Base-by-base conservation (phyloP, 2,888 invertebrate genomes). In the Eupithecia dodoneata region DNA sequence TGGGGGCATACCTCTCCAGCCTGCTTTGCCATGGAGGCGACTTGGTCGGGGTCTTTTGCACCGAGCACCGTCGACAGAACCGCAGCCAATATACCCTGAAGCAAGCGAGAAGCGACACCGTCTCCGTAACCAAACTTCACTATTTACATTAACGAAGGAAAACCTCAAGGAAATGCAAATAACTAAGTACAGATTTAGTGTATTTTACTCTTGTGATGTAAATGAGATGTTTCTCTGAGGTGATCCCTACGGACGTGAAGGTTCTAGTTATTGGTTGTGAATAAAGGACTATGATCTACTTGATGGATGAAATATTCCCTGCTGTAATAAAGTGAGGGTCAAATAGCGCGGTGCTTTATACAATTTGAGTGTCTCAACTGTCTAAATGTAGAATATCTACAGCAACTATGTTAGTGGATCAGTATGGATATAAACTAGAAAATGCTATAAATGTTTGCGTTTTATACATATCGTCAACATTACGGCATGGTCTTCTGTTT, bases 1-100 rank as follows among this genome's bases (percentile, higher is more conserved):
- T 89, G 90, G 91, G 89, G 93, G 96, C 97, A 96, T 97, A 98
- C 98, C 98, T 98, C 98, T 95, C 98, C 97, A 95, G 98, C 98
- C 95, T 98, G 98, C 96, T 98, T 98, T 96, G 98, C 98, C 97
- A 98, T 98, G 96, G 97, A 97, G 96, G 98, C 97, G 95, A 98
- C 97, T 96, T 98, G 98, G 94, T 97, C 97, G 91, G 98, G 98
- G 96, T 98, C 97, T 96, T 97, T 97, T 95, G 97, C 97, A 96
- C 98, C 98, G 96, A 98, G 97, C 96, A 98, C 96, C 95, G 98
- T 97, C 93, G 98, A 97, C 96, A 98, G 97, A 94, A 98, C 97
- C 95, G 98, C 98, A 93, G 98, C 97, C 97, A 98, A 97, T 96
- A 98, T 97, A 95, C 97, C 97, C 98, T 98, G 97, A 96, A 95